Conservation (phyloP, 1,140 invertebrate genomes). For the Anastrepha obliqua region DNA sequence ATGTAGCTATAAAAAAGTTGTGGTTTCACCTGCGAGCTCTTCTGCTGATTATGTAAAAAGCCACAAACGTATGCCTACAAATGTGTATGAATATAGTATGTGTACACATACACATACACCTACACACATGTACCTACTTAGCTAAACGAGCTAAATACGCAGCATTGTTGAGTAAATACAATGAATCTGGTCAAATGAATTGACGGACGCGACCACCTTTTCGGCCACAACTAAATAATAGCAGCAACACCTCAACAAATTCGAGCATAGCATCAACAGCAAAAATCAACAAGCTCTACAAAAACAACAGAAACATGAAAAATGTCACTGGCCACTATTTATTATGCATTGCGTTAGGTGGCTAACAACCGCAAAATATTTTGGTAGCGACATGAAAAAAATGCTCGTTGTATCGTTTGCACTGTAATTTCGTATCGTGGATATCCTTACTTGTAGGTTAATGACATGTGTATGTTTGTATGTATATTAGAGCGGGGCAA, state of each 20-base stretch:
- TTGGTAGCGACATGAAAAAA: background rate
- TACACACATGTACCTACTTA: background rate
- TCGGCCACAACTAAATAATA: slow-evolving; percentile 21
- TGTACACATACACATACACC: background rate
- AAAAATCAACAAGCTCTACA: background rate
- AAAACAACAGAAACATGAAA: background rate
- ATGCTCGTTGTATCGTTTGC: too few relatives aligned
- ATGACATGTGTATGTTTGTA: too few relatives aligned
- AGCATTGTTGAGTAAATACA: background rate
- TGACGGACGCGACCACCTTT: background rate
- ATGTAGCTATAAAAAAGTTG: background rate
- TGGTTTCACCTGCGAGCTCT: background rate
- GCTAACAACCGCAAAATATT: slow-evolving; percentile 11
- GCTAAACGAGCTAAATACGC: background rate
- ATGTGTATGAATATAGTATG: too few relatives aligned
- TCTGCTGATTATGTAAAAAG: slow-evolving; percentile 8
- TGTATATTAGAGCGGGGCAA: too few relatives aligned
- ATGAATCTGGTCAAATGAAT: background rate
- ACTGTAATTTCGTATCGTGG: too few relatives aligned
- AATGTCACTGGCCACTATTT: slow-evolving; percentile 2
- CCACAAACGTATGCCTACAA: background rate
- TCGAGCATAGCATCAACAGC: background rate
- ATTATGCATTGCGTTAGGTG: slow-evolving; percentile 17
- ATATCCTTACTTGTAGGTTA: too few relatives aligned
- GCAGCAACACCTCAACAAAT: background rate